phyloP scores from a whole-genome alignment of 2,797 vertebrate genomes.

The Merluccius polli region DNA sequence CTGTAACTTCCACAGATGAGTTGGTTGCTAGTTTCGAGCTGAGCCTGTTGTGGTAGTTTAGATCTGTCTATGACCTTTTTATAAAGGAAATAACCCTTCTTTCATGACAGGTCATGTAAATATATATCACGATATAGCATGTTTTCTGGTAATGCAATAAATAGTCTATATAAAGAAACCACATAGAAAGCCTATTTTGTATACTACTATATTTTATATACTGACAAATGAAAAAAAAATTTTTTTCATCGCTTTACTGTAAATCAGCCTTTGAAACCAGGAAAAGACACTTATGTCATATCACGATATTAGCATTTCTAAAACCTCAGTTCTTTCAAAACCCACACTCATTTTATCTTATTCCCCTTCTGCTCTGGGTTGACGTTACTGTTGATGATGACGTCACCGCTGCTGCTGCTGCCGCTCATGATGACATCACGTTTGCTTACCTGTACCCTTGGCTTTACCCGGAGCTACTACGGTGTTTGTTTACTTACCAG shows the following conservation, averaged over 20 bases:
- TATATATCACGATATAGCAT: too few relatives aligned
- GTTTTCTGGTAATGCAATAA: too few relatives aligned
- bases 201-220: too few relatives aligned
- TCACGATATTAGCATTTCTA: too few relatives aligned
- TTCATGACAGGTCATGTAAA: not conserved
- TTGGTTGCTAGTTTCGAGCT: not conserved
- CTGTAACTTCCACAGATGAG: slow-evolving; percentile 35
- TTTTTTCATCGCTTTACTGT: too few relatives aligned
- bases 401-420: not conserved
- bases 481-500: slow-evolving; percentile 60
- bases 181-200: too few relatives aligned
- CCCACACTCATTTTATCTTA: not conserved
- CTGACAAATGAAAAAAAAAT: too few relatives aligned
- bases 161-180: too few relatives aligned
- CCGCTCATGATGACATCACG: not conserved
- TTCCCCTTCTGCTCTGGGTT: not conserved
- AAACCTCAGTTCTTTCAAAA: not conserved
- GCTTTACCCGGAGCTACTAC: slow-evolving; percentile 38
- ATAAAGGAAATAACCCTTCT: not conserved
- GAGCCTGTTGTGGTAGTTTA: not conserved
- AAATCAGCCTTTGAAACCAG: too few relatives aligned
- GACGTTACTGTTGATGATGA: not conserved
- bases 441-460: not conserved
- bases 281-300: too few relatives aligned
- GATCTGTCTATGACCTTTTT: not conserved